Evolutionary conservation across 2,797 vertebrate genomes (phyloP).

Genomic region (Neostethus bicornis): DNA sequence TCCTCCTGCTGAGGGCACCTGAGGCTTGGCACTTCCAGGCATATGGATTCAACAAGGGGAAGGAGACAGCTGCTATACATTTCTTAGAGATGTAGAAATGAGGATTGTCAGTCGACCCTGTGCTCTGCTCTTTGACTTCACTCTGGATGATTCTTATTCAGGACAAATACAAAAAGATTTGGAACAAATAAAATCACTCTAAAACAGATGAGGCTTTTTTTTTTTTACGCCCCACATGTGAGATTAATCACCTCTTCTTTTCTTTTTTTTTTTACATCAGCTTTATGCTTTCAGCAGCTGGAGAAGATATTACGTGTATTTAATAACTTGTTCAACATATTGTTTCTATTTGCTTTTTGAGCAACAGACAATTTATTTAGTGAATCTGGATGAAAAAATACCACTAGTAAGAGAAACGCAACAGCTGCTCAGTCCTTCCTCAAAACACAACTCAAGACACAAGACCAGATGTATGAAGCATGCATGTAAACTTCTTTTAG

Average conservation of each 20-base stretch:
- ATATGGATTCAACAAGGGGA: conserved; percentile 21
- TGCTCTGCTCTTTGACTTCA: conserved; percentile 32
- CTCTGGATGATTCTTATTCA: conserved; percentile 15
- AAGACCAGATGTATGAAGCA: conserved; percentile 15
- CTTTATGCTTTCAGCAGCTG: background rate
- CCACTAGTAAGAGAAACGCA: background rate
- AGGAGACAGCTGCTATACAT: conserved; percentile 40
- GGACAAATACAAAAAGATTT: background rate
- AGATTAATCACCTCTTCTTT: too few relatives aligned
- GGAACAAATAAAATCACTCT: background rate
- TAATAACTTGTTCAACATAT: background rate
- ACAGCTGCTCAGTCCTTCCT: conserved; percentile 17
- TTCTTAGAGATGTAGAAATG: conserved; percentile 47
- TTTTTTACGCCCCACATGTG: background rate
- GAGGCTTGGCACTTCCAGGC: conserved; percentile 38
- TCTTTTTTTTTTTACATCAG: background rate
- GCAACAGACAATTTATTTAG: background rate
- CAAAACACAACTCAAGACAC: conserved; percentile 24
- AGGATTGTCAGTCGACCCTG: conserved; percentile 48
- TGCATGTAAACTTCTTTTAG: conserved; percentile 20
- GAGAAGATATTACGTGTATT: background rate
- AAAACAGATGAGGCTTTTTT: background rate
- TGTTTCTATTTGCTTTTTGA: background rate
- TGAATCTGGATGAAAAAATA: background rate
- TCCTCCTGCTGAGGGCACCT: conserved; percentile 37